Evolutionary conservation across 2,888 invertebrate genomes (phyloP).

Genomic region (Lycaena phlaeas): DNA sequence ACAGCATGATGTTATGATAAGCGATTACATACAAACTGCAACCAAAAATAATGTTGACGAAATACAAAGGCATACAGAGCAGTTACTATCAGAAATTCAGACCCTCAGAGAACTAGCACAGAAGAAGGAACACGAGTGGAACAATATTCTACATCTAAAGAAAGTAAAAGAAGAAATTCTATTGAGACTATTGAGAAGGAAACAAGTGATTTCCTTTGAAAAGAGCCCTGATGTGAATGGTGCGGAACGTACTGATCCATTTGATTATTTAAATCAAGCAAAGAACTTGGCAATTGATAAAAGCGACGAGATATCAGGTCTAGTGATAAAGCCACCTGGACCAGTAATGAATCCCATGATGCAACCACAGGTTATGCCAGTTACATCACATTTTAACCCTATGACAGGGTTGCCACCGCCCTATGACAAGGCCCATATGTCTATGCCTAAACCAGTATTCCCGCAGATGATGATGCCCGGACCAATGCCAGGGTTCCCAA

Average conservation of each 20-base stretch:
- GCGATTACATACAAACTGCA: constrained; percentile 76
- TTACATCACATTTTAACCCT: constrained; percentile 51
- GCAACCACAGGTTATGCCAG: constrained; percentile 47
- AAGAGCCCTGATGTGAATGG: constrained; percentile 55
- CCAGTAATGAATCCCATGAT: constrained; percentile 46
- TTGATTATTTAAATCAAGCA: constrained; percentile 54
- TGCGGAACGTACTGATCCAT: constrained; percentile 48
- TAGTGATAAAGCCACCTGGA: constrained; percentile 52
- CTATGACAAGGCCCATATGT: constrained; percentile 59
- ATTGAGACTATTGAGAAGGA: constrained; percentile 78
- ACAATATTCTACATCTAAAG: constrained; percentile 84
- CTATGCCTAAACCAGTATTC: constrained; percentile 55
- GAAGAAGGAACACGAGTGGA: constrained; percentile 90
- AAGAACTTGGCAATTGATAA: constrained; percentile 62
- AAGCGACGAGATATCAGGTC: constrained; percentile 61
- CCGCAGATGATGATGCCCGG: constrained; percentile 50
- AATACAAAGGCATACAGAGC: constrained; percentile 76
- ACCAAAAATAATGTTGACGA: constrained; percentile 75
- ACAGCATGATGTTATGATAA: constrained; percentile 74
- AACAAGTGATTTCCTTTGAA: constrained; percentile 74
- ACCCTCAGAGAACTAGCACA: constrained; percentile 81
- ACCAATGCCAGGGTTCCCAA: constrained; percentile 47
- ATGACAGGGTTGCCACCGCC: constrained; percentile 59
- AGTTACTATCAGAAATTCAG: constrained; percentile 77
- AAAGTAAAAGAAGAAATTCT: constrained; percentile 89